Evolutionary conservation across 1,140 invertebrate genomes (phyloP).

Genomic region (Pseudomyrmex cubaensis): DNA sequence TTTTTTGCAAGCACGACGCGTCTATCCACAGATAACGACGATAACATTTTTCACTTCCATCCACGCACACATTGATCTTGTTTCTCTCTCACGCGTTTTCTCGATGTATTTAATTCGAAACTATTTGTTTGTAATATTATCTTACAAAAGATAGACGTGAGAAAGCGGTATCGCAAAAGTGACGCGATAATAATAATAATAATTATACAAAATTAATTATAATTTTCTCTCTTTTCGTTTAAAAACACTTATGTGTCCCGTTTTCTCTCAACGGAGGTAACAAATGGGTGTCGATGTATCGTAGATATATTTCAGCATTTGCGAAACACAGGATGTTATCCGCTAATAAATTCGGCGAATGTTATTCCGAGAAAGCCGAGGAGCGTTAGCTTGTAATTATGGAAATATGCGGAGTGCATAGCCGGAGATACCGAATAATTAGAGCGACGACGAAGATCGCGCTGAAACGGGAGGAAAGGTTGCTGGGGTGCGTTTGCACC

Average conservation of each 20-base stretch:
- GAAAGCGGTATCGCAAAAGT: too few species aligned
- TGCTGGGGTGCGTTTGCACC: neutral
- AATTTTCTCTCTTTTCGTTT: too few species aligned
- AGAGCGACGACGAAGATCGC: slow-evolving; percentile 20
- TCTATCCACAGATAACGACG: neutral
- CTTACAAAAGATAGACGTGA: too few species aligned
- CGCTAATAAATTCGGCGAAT: slow-evolving; percentile 6
- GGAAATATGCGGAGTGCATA: neutral
- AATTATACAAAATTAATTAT: too few species aligned
- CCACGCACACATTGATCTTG: too few species aligned
- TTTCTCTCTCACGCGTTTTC: neutral
- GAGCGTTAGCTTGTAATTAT: neutral
- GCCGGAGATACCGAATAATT: slow-evolving; percentile 41
- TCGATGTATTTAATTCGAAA: neutral
- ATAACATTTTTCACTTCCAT: neutral
- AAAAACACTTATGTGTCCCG: too few species aligned
- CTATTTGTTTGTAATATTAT: neutral
- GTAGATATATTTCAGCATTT: neutral
- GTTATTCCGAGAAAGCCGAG: slow-evolving; percentile 1
- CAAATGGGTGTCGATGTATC: too few species aligned
- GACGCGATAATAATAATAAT: neutral
- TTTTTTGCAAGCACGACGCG: neutral
- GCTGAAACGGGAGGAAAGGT: too few species aligned
- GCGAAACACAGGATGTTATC: neutral
- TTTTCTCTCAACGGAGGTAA: too few species aligned